Evolutionary conservation across 2,797 vertebrate species (phyloP).

Genomic region (Lates japonicus): DNA sequence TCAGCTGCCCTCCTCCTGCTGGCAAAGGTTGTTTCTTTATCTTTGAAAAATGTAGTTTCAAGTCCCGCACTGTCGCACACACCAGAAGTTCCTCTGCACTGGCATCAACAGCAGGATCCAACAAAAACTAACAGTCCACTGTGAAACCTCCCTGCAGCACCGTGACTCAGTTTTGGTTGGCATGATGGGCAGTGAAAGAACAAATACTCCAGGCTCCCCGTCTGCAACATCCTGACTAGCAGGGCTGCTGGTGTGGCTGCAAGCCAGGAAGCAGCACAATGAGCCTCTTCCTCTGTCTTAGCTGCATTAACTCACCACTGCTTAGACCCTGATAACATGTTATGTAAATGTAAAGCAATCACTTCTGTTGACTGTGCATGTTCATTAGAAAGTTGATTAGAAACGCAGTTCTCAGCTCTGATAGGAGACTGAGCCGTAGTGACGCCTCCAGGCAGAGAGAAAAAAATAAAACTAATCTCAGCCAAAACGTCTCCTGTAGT

Average conservation of each 20-base stretch:
- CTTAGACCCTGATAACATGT: slow-evolving; percentile 27
- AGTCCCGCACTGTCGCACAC: slow-evolving; percentile 14
- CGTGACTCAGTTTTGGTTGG: slow-evolving; percentile 68
- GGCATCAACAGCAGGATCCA: slow-evolving; percentile 53
- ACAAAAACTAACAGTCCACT: slow-evolving; percentile 63
- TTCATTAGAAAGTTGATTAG: neutral
- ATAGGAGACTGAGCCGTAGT: neutral
- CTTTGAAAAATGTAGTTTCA: slow-evolving; percentile 32
- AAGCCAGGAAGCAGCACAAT: slow-evolving; percentile 43
- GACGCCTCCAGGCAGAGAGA: slow-evolving; percentile 6
- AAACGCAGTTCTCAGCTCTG: neutral
- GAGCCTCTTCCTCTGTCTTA: slow-evolving; percentile 26
- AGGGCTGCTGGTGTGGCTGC: slow-evolving; percentile 35
- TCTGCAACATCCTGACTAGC: slow-evolving; percentile 49
- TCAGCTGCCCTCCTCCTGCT: slow-evolving; percentile 49
- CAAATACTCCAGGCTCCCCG: slow-evolving; percentile 44
- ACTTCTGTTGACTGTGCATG: neutral
- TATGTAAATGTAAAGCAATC: slow-evolving; percentile 2
- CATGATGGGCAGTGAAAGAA: slow-evolving; percentile 55
- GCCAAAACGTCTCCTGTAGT: neutral
- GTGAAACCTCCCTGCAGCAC: slow-evolving; percentile 57
- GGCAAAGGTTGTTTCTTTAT: slow-evolving; percentile 47
- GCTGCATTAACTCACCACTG: slow-evolving; percentile 9
- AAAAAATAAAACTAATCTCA: neutral
- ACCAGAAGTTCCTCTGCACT: slow-evolving; percentile 32